phyloP scores from a whole-genome alignment of 2,888 invertebrate species.

The Limnephilus marmoratus region DNA sequence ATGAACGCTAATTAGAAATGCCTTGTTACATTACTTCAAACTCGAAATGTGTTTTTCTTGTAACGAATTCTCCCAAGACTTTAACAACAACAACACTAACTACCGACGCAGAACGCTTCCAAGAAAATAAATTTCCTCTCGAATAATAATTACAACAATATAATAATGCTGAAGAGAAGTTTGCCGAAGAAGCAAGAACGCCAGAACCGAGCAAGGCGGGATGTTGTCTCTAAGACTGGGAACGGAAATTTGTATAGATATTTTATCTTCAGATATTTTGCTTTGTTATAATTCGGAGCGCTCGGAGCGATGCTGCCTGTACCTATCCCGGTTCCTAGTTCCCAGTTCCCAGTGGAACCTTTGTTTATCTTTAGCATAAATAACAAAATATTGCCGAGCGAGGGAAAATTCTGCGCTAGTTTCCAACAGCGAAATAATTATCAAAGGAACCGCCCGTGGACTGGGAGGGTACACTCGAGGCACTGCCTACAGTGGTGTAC shows the following conservation, averaged over 20 bases:
- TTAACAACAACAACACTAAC: not conserved
- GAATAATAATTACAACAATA: not conserved
- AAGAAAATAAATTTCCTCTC: not conserved
- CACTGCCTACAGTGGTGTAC: not conserved
- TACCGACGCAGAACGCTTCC: not conserved
- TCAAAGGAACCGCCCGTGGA: slow-evolving; percentile 21
- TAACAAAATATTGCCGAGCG: slow-evolving; percentile 44
- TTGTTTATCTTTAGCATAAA: slow-evolving; percentile 46
- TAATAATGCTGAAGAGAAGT: not conserved
- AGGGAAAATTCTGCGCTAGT: slow-evolving; percentile 34
- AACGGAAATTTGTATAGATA: slow-evolving; percentile 36
- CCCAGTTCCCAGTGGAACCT: not conserved
- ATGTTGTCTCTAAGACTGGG: slow-evolving; percentile 4
- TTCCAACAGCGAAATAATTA: slow-evolving; percentile 20
- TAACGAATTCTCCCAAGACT: not conserved
- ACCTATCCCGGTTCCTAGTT: not conserved
- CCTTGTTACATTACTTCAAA: not conserved
- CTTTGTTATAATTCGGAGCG: slow-evolving; percentile 35
- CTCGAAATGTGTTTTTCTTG: not conserved
- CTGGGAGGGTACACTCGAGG: not conserved
- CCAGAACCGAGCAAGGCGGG: not conserved
- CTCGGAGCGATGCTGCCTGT: not conserved
- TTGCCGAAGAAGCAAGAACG: not conserved
- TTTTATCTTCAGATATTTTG: slow-evolving; percentile 31
- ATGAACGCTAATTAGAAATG: not conserved